These are phyloP conservation scores for Colletes latitarsis DNA, from an alignment of 1,140 invertebrate genomes.

Conservation along the genomic window DNA sequence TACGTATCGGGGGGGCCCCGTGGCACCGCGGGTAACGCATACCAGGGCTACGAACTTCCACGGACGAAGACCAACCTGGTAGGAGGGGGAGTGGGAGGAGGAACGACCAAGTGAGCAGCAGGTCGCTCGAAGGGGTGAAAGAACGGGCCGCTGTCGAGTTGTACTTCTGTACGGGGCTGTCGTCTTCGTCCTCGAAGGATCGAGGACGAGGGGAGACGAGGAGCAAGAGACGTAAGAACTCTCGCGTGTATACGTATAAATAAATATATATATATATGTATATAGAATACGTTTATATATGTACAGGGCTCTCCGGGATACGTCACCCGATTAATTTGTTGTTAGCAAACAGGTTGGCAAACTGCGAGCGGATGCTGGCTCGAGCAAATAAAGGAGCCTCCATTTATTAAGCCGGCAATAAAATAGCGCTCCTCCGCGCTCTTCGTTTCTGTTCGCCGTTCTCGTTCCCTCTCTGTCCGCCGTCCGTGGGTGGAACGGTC, in stretches of 20 bases:
- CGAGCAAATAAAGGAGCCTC: conserved; percentile 78
- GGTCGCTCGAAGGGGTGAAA: conserved; percentile 68
- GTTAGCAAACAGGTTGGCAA: conserved; percentile 80
- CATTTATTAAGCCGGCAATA: conserved; percentile 80
- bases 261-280: conserved; percentile 20
- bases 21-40: conserved; percentile 64
- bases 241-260: conserved; percentile 11
- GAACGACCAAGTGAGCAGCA: conserved; percentile 61
- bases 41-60: conserved; percentile 32
- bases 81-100: conserved; percentile 9
- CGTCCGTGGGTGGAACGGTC: conserved; percentile 63
- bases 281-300: conserved; percentile 28
- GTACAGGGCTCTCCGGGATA: conserved; percentile 66
- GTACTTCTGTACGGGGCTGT: conserved; percentile 52
- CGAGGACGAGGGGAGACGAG: conserved; percentile 38
- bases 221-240: conserved; percentile 55
- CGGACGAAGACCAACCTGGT: background rate
- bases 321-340: conserved; percentile 80
- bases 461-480: background rate
- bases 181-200: conserved; percentile 59
- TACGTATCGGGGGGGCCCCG: conserved; percentile 47
- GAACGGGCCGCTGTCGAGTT: conserved; percentile 69
- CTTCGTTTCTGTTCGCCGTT: conserved; percentile 45
- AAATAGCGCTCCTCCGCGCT: conserved; percentile 72
- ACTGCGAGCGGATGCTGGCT: conserved; percentile 77